phyloP scores from a whole-genome alignment of 2,797 vertebrate genomes.

The Pseudochirops corinnae region DNA sequence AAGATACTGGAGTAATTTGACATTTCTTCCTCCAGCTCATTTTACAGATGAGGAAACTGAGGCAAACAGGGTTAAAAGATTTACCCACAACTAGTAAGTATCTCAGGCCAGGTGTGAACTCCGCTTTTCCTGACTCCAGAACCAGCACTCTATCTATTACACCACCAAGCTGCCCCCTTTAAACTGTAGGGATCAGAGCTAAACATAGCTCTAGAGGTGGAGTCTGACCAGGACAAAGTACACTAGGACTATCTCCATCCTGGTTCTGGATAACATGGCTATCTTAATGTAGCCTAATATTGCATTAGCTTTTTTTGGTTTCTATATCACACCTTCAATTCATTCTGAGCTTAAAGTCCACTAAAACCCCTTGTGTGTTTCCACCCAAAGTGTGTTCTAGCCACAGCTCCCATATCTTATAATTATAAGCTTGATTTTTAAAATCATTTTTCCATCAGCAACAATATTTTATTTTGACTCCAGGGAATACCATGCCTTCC shows the following conservation, averaged over 20 bases:
- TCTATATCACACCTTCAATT: background rate
- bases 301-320: background rate
- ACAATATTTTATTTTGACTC: background rate
- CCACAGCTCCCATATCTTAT: background rate
- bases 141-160: background rate
- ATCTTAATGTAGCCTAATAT: background rate
- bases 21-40: background rate
- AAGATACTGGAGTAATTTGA: background rate
- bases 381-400: background rate
- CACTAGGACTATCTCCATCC: background rate
- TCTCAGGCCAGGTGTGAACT: background rate
- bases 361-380: background rate
- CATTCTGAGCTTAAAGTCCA: background rate
- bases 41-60: background rate
- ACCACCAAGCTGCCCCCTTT: background rate
- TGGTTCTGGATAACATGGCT: background rate
- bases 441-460: background rate
- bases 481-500: background rate
- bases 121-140: background rate
- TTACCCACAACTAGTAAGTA: background rate
- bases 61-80: background rate
- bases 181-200: background rate
- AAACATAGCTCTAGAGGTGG: background rate
- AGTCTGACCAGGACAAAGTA: background rate
- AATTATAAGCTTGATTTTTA: background rate